A percentile compares a stretch with the other conserved stretches of the same genome.
These are phyloP conservation scores for Lydus trimaculatus DNA, from an alignment of 2,888 invertebrate genomes.

Conservation along the genomic window DNA sequence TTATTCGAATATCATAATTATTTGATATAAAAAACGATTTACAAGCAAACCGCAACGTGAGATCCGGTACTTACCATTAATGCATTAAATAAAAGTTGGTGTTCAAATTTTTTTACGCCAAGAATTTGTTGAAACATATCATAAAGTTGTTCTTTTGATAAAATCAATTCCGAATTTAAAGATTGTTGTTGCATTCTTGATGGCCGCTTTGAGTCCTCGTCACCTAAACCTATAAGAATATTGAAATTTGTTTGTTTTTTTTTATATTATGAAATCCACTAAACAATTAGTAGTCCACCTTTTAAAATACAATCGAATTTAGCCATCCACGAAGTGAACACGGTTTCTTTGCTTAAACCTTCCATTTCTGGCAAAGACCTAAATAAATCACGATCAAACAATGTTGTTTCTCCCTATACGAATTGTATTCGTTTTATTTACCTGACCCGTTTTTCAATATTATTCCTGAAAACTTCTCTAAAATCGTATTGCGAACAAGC, in stretches of 20 bases:
- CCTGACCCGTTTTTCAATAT: conserved; percentile 98
- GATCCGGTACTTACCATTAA: conserved; percentile 73
- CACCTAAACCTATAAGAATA: conserved; percentile 67
- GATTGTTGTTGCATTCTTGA: conserved; percentile 88
- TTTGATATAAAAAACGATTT: not conserved
- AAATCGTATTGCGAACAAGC: conserved; percentile 99
- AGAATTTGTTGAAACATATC: conserved; percentile 99
- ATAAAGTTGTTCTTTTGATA: conserved; percentile 98
- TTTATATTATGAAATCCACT: conserved; percentile 17
- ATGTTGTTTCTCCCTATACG: not conserved
- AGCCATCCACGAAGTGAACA: conserved; percentile 98
- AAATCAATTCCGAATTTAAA: conserved; percentile 90
- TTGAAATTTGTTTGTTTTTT: conserved; percentile 16
- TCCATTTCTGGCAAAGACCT: conserved; percentile 99
- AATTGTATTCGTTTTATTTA: conserved; percentile 52
- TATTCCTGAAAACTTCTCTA: conserved; percentile 97
- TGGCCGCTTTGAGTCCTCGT: conserved; percentile 87
- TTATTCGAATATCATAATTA: conserved; percentile 13
- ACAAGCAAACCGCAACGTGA: not conserved
- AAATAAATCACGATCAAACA: conserved; percentile 12
- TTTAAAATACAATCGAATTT: conserved; percentile 99
- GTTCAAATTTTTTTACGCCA: conserved; percentile 99
- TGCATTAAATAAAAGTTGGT: conserved; percentile 98
- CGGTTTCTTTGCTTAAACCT: conserved; percentile 98
- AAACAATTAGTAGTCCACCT: conserved; percentile 64